Evolutionary conservation across 1,140 invertebrate genomes (phyloP).

Genomic region (Drosophila novamexicana): DNA sequence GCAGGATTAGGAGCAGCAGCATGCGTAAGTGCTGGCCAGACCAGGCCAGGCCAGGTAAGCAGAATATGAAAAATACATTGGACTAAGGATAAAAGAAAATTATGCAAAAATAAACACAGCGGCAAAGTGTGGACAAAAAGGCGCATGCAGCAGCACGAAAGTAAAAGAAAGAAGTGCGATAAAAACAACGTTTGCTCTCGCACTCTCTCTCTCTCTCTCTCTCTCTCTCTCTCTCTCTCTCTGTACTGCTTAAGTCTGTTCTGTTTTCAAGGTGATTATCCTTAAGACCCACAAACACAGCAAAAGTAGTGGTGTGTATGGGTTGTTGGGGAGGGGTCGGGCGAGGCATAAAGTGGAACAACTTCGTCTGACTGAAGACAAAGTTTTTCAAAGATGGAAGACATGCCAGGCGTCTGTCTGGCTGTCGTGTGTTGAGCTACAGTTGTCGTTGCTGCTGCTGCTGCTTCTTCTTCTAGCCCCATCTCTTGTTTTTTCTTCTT

Average conservation of each 20-base stretch:
- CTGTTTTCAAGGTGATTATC: constrained; percentile 74
- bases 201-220: too few species aligned
- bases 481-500: neutral
- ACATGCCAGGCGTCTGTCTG: neutral
- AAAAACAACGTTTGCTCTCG: constrained; percentile 38
- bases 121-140: constrained; percentile 42
- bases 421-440: constrained; percentile 14
- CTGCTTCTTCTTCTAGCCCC: neutral
- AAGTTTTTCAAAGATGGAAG: constrained; percentile 67
- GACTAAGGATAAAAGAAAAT: constrained; percentile 68
- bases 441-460: neutral
- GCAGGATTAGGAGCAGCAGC: neutral
- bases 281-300: constrained; percentile 61
- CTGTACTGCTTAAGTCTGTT: constrained; percentile 26
- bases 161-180: constrained; percentile 10
- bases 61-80: constrained; percentile 76
- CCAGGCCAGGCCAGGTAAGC: constrained; percentile 39
- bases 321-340: neutral
- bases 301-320: neutral
- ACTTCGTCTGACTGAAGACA: constrained; percentile 72
- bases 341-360: neutral
- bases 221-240: too few species aligned
- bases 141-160: constrained; percentile 15
- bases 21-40: constrained; percentile 31
- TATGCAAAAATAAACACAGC: constrained; percentile 75